A percentile compares a stretch with the other conserved stretches of the same genome.
Conservation (phyloP, 2,113 vertebrate genomes). For the Dipodomys spectabilis region DNA sequence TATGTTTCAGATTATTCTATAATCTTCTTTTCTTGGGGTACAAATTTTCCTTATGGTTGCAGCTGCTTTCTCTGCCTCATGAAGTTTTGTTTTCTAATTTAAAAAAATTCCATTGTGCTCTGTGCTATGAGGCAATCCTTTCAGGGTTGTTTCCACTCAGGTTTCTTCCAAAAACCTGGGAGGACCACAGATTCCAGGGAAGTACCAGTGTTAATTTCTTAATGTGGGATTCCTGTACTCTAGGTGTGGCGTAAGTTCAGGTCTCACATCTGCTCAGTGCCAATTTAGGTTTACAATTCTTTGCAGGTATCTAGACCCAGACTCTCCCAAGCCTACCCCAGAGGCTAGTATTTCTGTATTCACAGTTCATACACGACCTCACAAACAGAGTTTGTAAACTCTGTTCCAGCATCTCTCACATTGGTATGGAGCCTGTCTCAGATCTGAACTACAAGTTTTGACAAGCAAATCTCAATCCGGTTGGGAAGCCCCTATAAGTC, state of each 20-base stretch:
- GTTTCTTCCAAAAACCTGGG: constrained; percentile 42
- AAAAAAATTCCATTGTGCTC: not conserved
- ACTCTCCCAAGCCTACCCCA: not conserved
- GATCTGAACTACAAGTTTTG: not conserved
- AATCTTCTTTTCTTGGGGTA: constrained; percentile 44
- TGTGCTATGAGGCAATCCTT: not conserved
- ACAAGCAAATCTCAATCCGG: not conserved
- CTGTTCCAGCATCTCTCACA: not conserved
- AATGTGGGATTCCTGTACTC: constrained; percentile 6
- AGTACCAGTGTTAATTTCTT: constrained; percentile 55
- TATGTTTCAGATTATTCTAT: constrained; percentile 69
- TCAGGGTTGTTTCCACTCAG: constrained; percentile 4
- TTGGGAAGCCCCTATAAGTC: not conserved
- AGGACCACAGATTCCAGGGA: not conserved
- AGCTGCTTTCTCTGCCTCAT: constrained; percentile 44
- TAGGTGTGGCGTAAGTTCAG: constrained; percentile 38
- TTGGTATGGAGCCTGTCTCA: not conserved
- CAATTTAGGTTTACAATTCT: constrained; percentile 44
- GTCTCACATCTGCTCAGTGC: constrained; percentile 50
- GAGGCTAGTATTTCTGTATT: constrained; percentile 21
- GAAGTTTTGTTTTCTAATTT: constrained; percentile 30
- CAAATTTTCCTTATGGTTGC: constrained; percentile 39
- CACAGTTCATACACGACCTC: not conserved
- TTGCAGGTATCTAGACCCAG: constrained; percentile 30
- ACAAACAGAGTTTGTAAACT: not conserved